These are phyloP conservation scores for Athetis lepigone DNA, from an alignment of 2,888 invertebrate species.

Conservation along the genomic window DNA sequence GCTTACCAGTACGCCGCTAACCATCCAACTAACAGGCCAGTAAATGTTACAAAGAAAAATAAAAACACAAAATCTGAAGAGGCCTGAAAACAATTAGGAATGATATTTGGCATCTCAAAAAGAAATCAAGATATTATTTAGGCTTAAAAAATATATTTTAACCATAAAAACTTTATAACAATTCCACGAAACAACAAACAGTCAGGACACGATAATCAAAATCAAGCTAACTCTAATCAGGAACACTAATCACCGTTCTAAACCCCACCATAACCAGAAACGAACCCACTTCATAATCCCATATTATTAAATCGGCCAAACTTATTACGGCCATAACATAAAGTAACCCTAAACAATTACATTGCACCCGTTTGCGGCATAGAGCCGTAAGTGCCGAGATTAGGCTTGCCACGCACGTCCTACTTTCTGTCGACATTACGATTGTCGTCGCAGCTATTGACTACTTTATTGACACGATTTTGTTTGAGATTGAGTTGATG, in stretches of 20 bases:
- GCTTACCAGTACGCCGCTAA: too few species aligned
- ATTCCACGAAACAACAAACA: not conserved
- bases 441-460: not conserved
- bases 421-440: not conserved
- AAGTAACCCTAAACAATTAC: constrained; percentile 87
- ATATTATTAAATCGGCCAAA: constrained; percentile 73
- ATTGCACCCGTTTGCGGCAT: constrained; percentile 74
- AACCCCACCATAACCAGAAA: constrained; percentile 29
- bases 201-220: constrained; percentile 4
- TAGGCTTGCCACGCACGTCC: constrained; percentile 25
- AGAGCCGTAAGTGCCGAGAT: constrained; percentile 83
- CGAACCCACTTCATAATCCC: constrained; percentile 60
- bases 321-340: constrained; percentile 73
- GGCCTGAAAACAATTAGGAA: too few species aligned
- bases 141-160: not conserved
- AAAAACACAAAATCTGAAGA: too few species aligned
- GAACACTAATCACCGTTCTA: constrained; percentile 14
- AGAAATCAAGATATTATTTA: too few species aligned
- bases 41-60: too few species aligned
- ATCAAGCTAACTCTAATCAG: constrained; percentile 20
- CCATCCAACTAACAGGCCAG: too few species aligned
- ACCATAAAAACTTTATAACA: not conserved
- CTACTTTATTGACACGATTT: not conserved
- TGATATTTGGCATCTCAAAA: not conserved
- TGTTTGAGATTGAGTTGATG: not conserved